A percentile compares a stretch with the other conserved stretches of the same genome.
Evolutionary conservation across 2,888 invertebrate genomes (phyloP).

Genomic region (Clostera curtula): DNA sequence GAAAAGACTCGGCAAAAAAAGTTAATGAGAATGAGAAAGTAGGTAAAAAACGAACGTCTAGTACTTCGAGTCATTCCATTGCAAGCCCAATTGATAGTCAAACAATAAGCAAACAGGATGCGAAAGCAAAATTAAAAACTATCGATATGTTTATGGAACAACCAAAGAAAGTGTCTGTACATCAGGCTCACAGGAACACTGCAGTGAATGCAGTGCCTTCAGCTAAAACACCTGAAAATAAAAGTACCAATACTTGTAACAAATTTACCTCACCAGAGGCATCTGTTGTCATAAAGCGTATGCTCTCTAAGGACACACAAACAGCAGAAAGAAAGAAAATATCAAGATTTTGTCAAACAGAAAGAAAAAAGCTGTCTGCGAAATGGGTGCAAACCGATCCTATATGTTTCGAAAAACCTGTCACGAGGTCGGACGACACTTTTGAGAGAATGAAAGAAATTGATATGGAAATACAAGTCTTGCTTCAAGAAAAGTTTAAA

Average conservation of each 20-base stretch:
- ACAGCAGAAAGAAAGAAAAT: slow-evolving; percentile 28
- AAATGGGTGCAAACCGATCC: slow-evolving; percentile 46
- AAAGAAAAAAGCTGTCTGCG: slow-evolving; percentile 24
- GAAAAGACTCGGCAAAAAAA: slow-evolving; percentile 46
- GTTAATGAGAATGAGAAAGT: slow-evolving; percentile 28
- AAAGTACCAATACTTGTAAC: slow-evolving; percentile 29
- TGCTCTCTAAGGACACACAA: slow-evolving; percentile 39
- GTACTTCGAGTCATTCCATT: slow-evolving; percentile 43
- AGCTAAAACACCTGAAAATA: slow-evolving; percentile 28
- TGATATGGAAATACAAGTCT: slow-evolving; percentile 72
- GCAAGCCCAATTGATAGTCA: slow-evolving; percentile 43
- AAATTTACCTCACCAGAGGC: slow-evolving; percentile 28
- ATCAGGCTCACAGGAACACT: slow-evolving; percentile 53
- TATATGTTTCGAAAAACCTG: slow-evolving; percentile 20
- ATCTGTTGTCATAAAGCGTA: slow-evolving; percentile 40
- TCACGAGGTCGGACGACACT: slow-evolving; percentile 37
- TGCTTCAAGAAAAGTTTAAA: slow-evolving; percentile 74
- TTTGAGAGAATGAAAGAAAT: slow-evolving; percentile 77
- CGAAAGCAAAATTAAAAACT: slow-evolving; percentile 47
- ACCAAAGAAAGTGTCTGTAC: slow-evolving; percentile 38
- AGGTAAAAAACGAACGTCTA: slow-evolving; percentile 34
- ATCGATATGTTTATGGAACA: slow-evolving; percentile 59
- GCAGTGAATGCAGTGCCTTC: slow-evolving; percentile 22
- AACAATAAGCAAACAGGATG: slow-evolving; percentile 35
- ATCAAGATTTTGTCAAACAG: slow-evolving; percentile 38